Conservation (phyloP, 2,888 invertebrate genomes). For the Diarsia brunnea region DNA sequence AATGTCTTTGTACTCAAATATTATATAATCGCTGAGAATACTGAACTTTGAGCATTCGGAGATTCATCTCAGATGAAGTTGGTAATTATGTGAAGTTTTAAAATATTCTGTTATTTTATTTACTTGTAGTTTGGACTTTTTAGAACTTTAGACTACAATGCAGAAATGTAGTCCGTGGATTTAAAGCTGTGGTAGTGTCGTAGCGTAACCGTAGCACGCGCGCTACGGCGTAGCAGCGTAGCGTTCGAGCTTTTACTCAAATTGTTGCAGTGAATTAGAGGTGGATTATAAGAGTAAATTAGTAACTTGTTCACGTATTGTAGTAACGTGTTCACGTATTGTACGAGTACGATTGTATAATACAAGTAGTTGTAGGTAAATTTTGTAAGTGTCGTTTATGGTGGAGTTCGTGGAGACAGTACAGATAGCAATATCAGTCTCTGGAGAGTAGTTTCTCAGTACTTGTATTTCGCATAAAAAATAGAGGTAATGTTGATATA, state of each 20-base stretch:
- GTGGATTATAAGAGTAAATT: not conserved
- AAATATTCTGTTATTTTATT: not conserved
- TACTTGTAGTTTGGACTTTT: not conserved
- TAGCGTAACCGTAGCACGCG: not conserved
- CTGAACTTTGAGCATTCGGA: not conserved
- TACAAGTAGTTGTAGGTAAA: not conserved
- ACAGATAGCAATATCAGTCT: not conserved
- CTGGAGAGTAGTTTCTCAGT: too few relatives aligned
- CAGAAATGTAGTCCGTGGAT: not conserved
- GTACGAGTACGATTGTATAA: not conserved
- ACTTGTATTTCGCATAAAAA: not conserved
- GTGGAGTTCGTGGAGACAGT: not conserved
- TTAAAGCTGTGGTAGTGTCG: not conserved
- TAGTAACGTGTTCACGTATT: too few relatives aligned
- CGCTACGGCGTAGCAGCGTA: slow-evolving; percentile 28
- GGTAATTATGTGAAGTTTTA: not conserved
- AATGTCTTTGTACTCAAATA: slow-evolving; percentile 4
- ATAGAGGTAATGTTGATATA: not conserved
- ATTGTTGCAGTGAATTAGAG: not conserved
- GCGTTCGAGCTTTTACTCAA: not conserved
- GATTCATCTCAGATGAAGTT: not conserved
- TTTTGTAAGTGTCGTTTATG: not conserved
- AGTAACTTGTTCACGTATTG: not conserved
- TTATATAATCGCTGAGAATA: not conserved
- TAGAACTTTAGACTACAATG: not conserved